Evolutionary conservation across 2,888 invertebrate genomes (phyloP).

Genomic region (Acanthosepion esculentum): DNA sequence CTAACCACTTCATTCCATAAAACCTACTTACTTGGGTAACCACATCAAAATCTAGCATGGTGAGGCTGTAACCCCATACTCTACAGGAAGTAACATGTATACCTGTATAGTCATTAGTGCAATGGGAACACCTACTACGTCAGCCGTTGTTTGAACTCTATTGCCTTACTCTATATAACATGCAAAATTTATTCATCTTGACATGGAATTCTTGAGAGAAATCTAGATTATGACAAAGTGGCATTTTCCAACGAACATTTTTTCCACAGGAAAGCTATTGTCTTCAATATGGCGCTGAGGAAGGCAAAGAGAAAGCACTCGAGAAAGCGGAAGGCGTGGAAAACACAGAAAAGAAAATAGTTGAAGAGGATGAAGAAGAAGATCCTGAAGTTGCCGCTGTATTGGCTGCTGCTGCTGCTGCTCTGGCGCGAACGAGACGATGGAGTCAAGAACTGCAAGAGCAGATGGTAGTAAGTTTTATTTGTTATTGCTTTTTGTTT

Average conservation of each 20-base stretch:
- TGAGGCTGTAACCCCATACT: too few species aligned
- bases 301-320: background rate
- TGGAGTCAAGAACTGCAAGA: slow-evolving; percentile 20
- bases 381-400: slow-evolving; percentile 1
- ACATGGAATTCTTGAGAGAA: background rate
- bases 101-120: too few species aligned
- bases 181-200: too few species aligned
- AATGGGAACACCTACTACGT: too few species aligned
- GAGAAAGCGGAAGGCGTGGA: background rate
- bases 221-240: background rate
- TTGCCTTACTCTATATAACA: too few species aligned
- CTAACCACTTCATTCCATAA: too few species aligned
- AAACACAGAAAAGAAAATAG: background rate
- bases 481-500: background rate
- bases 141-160: too few species aligned
- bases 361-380: background rate
- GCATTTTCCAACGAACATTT: background rate
- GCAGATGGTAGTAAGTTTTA: background rate
- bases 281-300: background rate
- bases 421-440: background rate
- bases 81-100: too few species aligned
- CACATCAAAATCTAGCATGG: too few species aligned
- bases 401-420: slow-evolving; percentile 9
- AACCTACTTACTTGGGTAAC: too few species aligned
- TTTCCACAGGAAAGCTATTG: background rate